phyloP scores from a whole-genome alignment of 2,888 invertebrate species.

The Cryptophagus acutangulus region DNA sequence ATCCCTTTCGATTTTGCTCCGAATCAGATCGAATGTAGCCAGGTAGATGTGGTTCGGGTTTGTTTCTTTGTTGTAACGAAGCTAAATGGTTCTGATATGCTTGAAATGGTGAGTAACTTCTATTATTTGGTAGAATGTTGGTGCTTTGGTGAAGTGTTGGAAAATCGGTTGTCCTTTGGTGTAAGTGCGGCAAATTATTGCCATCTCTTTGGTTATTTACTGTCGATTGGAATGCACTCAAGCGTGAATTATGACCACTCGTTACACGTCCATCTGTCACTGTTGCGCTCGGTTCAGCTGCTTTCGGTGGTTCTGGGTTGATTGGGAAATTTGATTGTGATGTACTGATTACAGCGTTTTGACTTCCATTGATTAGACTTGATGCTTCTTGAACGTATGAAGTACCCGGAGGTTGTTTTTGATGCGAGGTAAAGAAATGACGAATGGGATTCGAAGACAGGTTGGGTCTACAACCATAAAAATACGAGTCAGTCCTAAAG shows the following conservation, averaged over 20 bases:
- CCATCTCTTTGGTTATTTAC: conserved; percentile 32
- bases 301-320: conserved; percentile 18
- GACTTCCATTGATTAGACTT: conserved; percentile 24
- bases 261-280: conserved; percentile 24
- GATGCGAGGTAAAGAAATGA: conserved; percentile 35
- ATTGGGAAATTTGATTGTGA: conserved; percentile 9
- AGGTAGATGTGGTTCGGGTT: conserved; percentile 15
- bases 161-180: conserved; percentile 28
- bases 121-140: conserved; percentile 22
- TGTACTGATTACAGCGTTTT: conserved; percentile 8
- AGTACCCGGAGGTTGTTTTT: conserved; percentile 27
- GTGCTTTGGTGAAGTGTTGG: conserved; percentile 22
- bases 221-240: conserved; percentile 36
- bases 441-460: conserved; percentile 31
- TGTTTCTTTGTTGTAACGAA: conserved; percentile 23
- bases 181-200: conserved; percentile 24
- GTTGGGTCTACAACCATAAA: conserved; percentile 27
- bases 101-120: conserved; percentile 40
- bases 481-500: not conserved
- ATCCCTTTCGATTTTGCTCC: too few species aligned
- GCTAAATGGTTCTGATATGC: conserved; percentile 39
- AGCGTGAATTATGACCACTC: conserved; percentile 36
- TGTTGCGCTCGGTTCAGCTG: conserved; percentile 25
- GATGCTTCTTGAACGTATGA: conserved; percentile 12
- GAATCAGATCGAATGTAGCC: too few species aligned